Evolutionary conservation across 2,888 invertebrate genomes (phyloP).

Genomic region (Tipula lateralis): DNA sequence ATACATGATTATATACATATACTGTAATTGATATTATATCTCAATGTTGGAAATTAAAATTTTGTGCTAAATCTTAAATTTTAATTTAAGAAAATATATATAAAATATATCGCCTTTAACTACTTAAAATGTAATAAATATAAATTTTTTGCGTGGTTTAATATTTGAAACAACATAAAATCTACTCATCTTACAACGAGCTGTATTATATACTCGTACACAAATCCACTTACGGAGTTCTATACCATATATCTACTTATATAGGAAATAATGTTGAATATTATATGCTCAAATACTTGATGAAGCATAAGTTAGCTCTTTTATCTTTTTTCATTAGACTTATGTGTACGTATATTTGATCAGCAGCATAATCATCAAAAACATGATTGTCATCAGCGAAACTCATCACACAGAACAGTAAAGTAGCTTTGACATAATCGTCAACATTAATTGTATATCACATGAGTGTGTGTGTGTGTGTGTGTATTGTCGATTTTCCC

Average conservation of each 20-base stretch:
- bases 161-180: neutral
- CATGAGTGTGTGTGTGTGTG: neutral
- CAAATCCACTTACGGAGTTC: neutral
- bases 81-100: neutral
- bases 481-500: neutral
- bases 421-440: slow-evolving; percentile 13
- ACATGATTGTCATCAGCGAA: neutral
- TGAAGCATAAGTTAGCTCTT: neutral
- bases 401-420: slow-evolving; percentile 7
- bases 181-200: neutral
- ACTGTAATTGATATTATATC: neutral
- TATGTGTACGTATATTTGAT: too few species aligned
- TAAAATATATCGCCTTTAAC: neutral
- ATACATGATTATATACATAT: neutral
- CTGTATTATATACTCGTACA: neutral
- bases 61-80: neutral
- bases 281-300: too few species aligned
- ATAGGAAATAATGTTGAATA: neutral
- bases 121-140: neutral
- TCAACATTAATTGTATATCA: neutral
- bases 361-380: neutral
- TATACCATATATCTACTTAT: too few species aligned
- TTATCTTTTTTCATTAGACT: neutral
- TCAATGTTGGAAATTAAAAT: neutral
- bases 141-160: neutral